phyloP scores from a whole-genome alignment of 2,797 vertebrate genomes.

The Potorous gilbertii region DNA sequence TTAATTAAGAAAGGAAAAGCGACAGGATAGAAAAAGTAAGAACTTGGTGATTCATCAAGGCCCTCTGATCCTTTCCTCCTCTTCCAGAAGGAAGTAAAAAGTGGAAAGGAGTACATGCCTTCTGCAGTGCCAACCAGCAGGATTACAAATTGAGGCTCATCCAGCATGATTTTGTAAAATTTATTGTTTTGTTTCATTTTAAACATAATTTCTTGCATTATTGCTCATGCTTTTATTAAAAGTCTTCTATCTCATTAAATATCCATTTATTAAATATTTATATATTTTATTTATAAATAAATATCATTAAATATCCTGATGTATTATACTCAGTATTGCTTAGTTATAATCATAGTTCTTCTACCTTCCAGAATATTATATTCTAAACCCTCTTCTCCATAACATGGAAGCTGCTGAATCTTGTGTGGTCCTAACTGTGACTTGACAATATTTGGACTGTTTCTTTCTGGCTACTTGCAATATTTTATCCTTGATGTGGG shows the following conservation, averaged over 20 bases:
- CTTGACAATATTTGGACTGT: neutral
- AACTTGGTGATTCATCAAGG: neutral
- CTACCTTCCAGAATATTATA: neutral
- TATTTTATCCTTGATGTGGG: neutral
- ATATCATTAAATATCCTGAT: neutral
- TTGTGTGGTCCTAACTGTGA: neutral
- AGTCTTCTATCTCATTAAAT: neutral
- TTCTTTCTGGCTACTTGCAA: neutral
- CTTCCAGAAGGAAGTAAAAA: neutral
- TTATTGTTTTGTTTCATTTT: neutral
- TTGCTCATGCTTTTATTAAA: neutral
- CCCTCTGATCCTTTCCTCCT: neutral
- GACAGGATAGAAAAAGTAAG: neutral
- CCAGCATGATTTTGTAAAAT: neutral
- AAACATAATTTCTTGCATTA: neutral
- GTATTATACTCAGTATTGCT: neutral
- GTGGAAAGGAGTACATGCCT: neutral
- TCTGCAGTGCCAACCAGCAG: neutral
- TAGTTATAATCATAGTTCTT: neutral
- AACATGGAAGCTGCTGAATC: neutral
- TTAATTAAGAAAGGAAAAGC: neutral
- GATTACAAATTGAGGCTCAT: neutral
- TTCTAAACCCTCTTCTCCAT: neutral
- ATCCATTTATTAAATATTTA: too few relatives aligned
- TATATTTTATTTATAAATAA: too few relatives aligned